phyloP scores from a whole-genome alignment of 2,888 invertebrate species.

The Molorchus minor region DNA sequence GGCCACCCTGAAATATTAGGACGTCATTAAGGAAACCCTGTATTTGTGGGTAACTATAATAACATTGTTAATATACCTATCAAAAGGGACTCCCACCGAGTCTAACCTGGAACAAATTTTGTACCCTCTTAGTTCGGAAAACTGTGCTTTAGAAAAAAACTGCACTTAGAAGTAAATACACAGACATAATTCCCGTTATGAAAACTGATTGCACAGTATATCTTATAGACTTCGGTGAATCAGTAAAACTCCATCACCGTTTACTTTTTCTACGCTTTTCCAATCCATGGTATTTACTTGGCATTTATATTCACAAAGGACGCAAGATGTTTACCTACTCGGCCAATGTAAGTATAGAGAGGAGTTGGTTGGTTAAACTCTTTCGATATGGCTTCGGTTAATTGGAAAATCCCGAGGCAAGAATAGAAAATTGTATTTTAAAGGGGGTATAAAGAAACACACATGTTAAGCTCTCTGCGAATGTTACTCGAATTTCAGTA shows the following conservation, averaged over 20 bases:
- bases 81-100: no score
- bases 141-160: no score
- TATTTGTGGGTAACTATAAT: no score
- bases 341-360: slow-evolving; percentile 19
- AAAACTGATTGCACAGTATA: slow-evolving; percentile 7
- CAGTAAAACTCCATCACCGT: slow-evolving; percentile 1
- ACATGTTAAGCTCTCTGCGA: neutral
- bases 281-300: slow-evolving; percentile 12
- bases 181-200: slow-evolving; percentile 7
- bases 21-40: no score
- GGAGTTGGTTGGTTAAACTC: slow-evolving; percentile 15
- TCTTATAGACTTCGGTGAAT: slow-evolving; percentile 6
- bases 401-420: slow-evolving; percentile 1
- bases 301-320: slow-evolving; percentile 19
- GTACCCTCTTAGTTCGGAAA: no score
- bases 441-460: slow-evolving; percentile 11
- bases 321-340: slow-evolving; percentile 19
- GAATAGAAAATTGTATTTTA: slow-evolving; percentile 11
- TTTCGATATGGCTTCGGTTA: slow-evolving; percentile 6
- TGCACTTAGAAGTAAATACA: no score
- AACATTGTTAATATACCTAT: no score
- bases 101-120: no score
- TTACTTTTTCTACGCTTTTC: slow-evolving; percentile 1
- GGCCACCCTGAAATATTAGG: no score
- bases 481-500: neutral